Evolutionary conservation across 2,888 invertebrate genomes (phyloP).

Genomic region (Ramazzottius varieornatus): DNA sequence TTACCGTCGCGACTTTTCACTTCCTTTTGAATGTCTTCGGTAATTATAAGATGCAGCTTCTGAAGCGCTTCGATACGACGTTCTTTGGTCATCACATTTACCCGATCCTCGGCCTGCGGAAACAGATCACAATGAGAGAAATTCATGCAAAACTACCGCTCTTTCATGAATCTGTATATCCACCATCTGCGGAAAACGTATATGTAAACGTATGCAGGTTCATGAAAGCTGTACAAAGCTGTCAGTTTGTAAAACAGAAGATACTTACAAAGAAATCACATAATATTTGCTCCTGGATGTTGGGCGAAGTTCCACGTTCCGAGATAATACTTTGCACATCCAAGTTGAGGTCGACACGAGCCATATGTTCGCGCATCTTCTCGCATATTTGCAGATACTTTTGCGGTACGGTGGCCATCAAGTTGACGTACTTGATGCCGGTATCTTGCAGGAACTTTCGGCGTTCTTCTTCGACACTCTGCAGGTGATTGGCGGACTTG

Average conservation of each 20-base stretch:
- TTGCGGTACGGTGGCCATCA: background rate
- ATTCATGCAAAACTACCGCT: too few relatives aligned
- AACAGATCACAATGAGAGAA: too few relatives aligned
- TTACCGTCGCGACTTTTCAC: background rate
- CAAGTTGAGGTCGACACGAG: background rate
- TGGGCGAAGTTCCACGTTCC: background rate
- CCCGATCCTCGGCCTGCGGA: background rate
- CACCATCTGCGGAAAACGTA: background rate
- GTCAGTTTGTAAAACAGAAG: too few relatives aligned
- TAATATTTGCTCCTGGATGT: constrained; percentile 1
- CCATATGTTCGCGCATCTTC: constrained; percentile 1
- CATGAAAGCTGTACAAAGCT: too few relatives aligned
- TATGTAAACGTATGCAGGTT: background rate
- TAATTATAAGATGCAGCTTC: background rate
- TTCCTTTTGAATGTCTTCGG: background rate
- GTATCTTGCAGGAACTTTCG: constrained; percentile 1
- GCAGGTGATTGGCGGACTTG: background rate
- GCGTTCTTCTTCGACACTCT: constrained; percentile 1
- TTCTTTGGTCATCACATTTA: background rate
- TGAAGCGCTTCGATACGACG: background rate
- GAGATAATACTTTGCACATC: constrained; percentile 2
- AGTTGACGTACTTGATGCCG: background rate
- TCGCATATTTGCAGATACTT: background rate
- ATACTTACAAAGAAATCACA: background rate
- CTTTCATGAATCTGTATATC: too few relatives aligned